Percentiles rank a stretch among this genome's conserved stretches.
Evolutionary conservation across 2,113 vertebrate species (phyloP).

Genomic region (Ursus arctos): DNA sequence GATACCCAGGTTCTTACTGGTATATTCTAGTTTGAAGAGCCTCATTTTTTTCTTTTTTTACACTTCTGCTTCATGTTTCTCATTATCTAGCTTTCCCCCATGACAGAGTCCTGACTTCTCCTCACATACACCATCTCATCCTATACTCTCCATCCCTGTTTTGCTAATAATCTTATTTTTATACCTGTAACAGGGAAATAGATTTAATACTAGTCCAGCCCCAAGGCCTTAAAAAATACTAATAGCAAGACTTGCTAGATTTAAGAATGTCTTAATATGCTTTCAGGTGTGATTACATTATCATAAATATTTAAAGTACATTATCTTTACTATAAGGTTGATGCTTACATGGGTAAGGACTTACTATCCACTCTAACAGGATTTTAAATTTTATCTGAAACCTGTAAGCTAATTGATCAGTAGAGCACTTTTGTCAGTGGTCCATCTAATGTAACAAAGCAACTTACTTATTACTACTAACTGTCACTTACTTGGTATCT

Average conservation of each 20-base stretch:
- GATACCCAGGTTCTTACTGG: not conserved
- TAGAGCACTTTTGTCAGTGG: not conserved
- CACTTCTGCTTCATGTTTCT: slow-evolving; percentile 30
- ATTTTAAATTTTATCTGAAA: slow-evolving; percentile 34
- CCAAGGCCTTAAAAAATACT: not conserved
- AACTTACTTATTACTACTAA: slow-evolving; percentile 50
- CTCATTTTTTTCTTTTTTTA: not conserved
- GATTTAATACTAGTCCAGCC: not conserved
- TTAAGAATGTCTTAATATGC: not conserved
- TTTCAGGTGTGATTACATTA: not conserved
- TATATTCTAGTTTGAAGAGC: not conserved
- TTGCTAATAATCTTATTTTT: not conserved
- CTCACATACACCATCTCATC: not conserved
- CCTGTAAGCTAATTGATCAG: not conserved
- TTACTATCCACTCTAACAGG: not conserved
- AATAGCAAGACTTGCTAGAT: not conserved
- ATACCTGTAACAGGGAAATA: not conserved
- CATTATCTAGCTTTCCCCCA: not conserved
- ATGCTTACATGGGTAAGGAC: not conserved
- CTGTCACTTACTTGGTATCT: slow-evolving; percentile 8
- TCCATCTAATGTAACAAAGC: not conserved
- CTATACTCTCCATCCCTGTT: not conserved
- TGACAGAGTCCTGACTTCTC: not conserved
- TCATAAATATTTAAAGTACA: not conserved
- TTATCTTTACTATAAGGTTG: slow-evolving; percentile 3